Evolutionary conservation across 2,888 invertebrate species (phyloP).

Genomic region (Cryptocephalus moraei): DNA sequence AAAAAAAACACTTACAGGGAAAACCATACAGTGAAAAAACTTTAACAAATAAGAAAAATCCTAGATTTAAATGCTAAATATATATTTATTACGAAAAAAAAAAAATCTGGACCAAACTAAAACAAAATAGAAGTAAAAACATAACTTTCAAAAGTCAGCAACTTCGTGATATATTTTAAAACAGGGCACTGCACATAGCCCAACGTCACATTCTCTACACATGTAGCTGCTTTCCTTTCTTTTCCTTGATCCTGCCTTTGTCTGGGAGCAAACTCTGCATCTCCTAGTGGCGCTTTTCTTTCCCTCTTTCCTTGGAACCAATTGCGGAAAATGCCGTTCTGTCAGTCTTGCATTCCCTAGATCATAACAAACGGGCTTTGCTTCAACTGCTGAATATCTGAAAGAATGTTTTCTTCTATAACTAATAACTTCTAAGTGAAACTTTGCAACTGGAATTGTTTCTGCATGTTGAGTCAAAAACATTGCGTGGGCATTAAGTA

Average conservation of each 20-base stretch:
- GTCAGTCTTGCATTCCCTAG: background rate
- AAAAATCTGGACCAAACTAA: background rate
- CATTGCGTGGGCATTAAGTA: too few species aligned
- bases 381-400: too few species aligned
- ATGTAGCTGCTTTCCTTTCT: slow-evolving; percentile 8
- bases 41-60: background rate
- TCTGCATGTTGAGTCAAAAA: too few species aligned
- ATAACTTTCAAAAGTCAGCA: background rate
- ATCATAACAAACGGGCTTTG: too few species aligned
- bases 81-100: too few species aligned
- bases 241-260: too few species aligned
- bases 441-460: slow-evolving; percentile 4
- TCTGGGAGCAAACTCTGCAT: slow-evolving; percentile 8
- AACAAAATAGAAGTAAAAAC: background rate
- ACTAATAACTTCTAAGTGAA: slow-evolving; percentile 9
- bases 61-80: background rate
- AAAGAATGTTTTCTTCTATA: too few species aligned
- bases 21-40: background rate
- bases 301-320: slow-evolving; percentile 2
- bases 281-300: slow-evolving; percentile 5
- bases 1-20: background rate
- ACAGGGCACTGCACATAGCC: slow-evolving; percentile 5
- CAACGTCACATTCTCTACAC: slow-evolving; percentile 8
- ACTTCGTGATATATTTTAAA: slow-evolving; percentile 5
- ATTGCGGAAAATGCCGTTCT: background rate